Conservation (phyloP, 1,140 invertebrate species). For the Hyphantria cunea region DNA sequence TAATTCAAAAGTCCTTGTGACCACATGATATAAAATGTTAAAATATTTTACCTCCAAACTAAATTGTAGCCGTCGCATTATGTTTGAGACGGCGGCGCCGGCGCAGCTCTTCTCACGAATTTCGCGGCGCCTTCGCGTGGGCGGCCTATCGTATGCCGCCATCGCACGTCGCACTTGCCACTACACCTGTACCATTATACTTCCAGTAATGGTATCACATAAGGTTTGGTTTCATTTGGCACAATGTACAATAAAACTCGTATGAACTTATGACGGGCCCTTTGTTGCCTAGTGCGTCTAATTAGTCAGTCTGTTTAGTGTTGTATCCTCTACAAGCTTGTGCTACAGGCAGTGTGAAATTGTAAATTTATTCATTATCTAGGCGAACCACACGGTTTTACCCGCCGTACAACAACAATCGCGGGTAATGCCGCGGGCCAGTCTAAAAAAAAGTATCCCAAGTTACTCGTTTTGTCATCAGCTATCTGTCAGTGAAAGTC, state of each 20-base stretch:
- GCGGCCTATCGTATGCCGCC: conserved; percentile 71
- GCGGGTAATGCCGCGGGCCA: too few relatives aligned
- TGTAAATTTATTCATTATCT: conserved; percentile 62
- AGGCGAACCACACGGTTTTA: too few relatives aligned
- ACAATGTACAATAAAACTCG: conserved; percentile 25
- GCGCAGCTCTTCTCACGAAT: conserved; percentile 75
- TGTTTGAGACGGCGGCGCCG: conserved; percentile 50
- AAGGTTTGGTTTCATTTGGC: conserved; percentile 41
- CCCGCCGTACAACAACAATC: too few relatives aligned
- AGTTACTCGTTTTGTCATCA: too few relatives aligned
- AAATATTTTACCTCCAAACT: conserved; percentile 24
- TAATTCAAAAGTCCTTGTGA: conserved; percentile 15
- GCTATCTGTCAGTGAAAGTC: too few relatives aligned
- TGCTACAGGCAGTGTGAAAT: conserved; percentile 62
- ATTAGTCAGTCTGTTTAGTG: conserved; percentile 79
- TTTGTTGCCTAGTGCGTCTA: conserved; percentile 77
- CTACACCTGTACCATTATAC: conserved; percentile 35
- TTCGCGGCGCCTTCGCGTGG: conserved; percentile 75
- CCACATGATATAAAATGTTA: conserved; percentile 19
- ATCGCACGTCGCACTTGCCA: conserved; percentile 61
- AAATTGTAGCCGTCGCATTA: conserved; percentile 22
- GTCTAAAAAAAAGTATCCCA: too few relatives aligned
- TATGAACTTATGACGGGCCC: conserved; percentile 45
- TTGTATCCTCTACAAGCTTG: conserved; percentile 63
- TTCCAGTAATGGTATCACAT: conserved; percentile 39